Conservation (phyloP, 2,113 vertebrate species). For the Meles meles region DNA sequence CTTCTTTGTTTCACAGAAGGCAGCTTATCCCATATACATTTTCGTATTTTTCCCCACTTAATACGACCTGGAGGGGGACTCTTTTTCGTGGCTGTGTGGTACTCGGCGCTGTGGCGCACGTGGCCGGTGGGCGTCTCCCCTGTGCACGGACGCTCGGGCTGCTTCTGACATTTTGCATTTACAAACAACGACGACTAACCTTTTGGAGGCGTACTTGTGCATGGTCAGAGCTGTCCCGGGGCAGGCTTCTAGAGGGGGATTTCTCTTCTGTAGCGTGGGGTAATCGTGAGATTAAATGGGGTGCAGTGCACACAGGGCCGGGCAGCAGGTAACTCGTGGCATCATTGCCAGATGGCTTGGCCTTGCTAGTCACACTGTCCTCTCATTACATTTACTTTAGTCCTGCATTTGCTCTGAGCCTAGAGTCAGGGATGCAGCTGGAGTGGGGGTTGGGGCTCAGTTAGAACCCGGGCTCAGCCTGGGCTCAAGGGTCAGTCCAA, state of each 20-base stretch:
- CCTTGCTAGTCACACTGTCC: background rate
- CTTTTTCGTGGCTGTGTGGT: background rate
- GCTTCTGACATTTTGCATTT: background rate
- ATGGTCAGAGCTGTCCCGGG: background rate
- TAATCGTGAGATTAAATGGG: background rate
- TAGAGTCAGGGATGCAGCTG: background rate
- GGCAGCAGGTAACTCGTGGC: background rate
- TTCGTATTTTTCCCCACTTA: background rate
- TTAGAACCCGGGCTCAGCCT: background rate
- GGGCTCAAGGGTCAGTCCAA: background rate
- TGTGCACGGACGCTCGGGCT: background rate
- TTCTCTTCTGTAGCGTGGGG: background rate
- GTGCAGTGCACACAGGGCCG: accelerated
- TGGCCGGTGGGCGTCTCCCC: background rate
- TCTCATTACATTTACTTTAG: too few relatives aligned
- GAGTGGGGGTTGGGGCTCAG: background rate
- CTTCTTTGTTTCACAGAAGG: background rate
- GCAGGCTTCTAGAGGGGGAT: background rate
- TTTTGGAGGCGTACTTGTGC: background rate
- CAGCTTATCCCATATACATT: too few relatives aligned
- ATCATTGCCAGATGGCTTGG: background rate
- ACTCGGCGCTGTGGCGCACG: accelerated
- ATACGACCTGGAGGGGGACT: background rate
- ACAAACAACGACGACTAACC: background rate
- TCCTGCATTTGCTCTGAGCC: background rate